A percentile compares a stretch with the other conserved stretches of the same genome.
These are phyloP conservation scores for Austrolebias charrua DNA, from an alignment of 2,797 vertebrate species.

Conservation along the genomic window DNA sequence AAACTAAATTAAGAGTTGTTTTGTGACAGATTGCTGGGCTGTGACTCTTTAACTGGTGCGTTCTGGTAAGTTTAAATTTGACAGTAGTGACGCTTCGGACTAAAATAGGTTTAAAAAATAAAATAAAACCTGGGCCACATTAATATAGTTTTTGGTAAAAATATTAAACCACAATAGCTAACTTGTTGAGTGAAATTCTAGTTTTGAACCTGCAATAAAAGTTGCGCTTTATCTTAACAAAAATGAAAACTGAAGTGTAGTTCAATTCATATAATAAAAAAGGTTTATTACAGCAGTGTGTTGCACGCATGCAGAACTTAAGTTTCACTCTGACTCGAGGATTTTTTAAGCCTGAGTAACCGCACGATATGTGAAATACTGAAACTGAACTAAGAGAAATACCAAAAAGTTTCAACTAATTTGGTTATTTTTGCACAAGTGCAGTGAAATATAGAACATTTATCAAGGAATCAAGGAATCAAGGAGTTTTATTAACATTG, in stretches of 20 bases:
- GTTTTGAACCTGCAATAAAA: background rate
- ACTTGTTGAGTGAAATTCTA: fast-evolving
- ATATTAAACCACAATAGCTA: background rate
- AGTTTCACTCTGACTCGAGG: background rate
- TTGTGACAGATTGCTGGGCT: background rate
- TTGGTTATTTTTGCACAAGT: too few species aligned
- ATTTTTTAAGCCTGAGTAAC: background rate
- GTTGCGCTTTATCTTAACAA: constrained; percentile 20
- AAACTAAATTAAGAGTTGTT: background rate
- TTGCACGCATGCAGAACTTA: background rate
- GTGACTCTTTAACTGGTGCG: constrained; percentile 8
- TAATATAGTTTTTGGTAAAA: background rate
- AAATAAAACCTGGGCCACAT: too few species aligned
- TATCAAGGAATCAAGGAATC: too few species aligned
- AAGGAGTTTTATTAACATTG: too few species aligned
- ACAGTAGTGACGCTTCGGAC: background rate
- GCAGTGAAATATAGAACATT: too few species aligned
- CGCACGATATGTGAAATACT: too few species aligned
- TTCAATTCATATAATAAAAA: background rate
- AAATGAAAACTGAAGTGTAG: too few species aligned
- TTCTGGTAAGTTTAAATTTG: background rate
- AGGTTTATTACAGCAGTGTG: background rate
- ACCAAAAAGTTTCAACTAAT: too few species aligned
- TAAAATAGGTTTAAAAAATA: too few species aligned
- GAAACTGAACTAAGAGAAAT: too few species aligned